A percentile compares a stretch with the other conserved stretches of the same genome.
phyloP scores from a whole-genome alignment of 2,888 invertebrate species.

The Axea sp. region DNA sequence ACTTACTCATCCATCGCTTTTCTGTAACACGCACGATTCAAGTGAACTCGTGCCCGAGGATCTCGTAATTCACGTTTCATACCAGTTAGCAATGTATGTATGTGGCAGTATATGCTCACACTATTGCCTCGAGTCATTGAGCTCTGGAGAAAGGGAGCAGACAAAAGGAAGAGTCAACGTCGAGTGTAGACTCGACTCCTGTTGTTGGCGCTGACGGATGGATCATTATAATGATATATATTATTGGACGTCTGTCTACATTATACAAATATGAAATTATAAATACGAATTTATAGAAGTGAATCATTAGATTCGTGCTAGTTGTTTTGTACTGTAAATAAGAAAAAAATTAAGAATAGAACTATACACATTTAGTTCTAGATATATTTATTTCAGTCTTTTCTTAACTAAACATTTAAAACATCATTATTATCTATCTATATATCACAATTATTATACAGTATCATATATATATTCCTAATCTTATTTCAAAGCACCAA shows the following conservation, averaged over 20 bases:
- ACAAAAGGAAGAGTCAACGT: constrained; percentile 42
- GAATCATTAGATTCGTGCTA: too few species aligned
- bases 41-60: constrained; percentile 53
- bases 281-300: background rate
- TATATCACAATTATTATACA: too few species aligned
- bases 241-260: constrained; percentile 16
- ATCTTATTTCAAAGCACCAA: too few species aligned
- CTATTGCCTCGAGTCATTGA: constrained; percentile 54
- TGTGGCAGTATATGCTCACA: constrained; percentile 31
- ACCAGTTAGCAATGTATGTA: constrained; percentile 35
- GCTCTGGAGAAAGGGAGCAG: constrained; percentile 50
- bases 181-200: constrained; percentile 6
- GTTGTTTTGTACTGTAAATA: too few species aligned
- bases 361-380: too few species aligned
- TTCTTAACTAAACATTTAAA: too few species aligned
- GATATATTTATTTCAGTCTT: too few species aligned
- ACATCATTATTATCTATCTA: too few species aligned
- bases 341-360: too few species aligned
- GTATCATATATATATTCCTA: too few species aligned
- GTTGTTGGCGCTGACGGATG: constrained; percentile 30
- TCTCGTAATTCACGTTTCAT: constrained; percentile 60
- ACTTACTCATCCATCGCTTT: constrained; percentile 34
- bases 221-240: constrained; percentile 42
- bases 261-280: constrained; percentile 16
- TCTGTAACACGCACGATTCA: constrained; percentile 32